These are phyloP conservation scores for Polydrusus pterygomalis DNA, from an alignment of 2,888 invertebrate species.

Conservation along the genomic window DNA sequence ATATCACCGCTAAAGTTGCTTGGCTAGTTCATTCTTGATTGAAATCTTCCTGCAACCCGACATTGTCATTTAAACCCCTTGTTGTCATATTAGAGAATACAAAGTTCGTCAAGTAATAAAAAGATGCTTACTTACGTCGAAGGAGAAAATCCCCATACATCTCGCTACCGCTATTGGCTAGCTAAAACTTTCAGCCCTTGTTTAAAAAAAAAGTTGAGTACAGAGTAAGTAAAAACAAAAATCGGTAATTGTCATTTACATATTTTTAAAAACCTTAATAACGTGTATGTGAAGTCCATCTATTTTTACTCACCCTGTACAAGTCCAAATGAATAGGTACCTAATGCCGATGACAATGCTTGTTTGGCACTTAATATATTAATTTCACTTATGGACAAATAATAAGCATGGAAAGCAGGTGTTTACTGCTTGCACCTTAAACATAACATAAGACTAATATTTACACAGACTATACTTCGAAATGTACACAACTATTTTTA, in stretches of 20 bases:
- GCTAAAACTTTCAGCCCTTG: background rate
- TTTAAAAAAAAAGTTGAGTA: slow-evolving; percentile 16
- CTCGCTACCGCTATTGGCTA: background rate
- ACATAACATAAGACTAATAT: slow-evolving; percentile 51
- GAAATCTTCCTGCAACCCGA: no score
- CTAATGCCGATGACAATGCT: slow-evolving; percentile 5
- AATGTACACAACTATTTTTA: slow-evolving; percentile 47
- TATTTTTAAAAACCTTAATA: slow-evolving; percentile 15
- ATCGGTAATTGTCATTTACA: no score
- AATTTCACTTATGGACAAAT: slow-evolving; percentile 34
- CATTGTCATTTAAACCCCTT: no score
- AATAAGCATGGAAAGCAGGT: slow-evolving; percentile 42
- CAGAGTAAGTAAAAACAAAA: slow-evolving; percentile 42
- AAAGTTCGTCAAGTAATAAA: no score
- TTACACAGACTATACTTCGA: slow-evolving; percentile 50
- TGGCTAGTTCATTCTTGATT: no score
- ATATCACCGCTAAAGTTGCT: no score
- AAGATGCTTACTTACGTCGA: no score
- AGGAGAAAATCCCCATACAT: no score
- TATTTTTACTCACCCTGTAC: slow-evolving; percentile 31
- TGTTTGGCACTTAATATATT: slow-evolving; percentile 45
- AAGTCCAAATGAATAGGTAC: slow-evolving; percentile 22
- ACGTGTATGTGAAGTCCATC: background rate
- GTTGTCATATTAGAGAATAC: no score
- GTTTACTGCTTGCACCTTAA: slow-evolving; percentile 48